Evolutionary conservation across 2,888 invertebrate species (phyloP), one percentile per base, ranked within the genome.

Genomic region (Julus scandinavius): DNA sequence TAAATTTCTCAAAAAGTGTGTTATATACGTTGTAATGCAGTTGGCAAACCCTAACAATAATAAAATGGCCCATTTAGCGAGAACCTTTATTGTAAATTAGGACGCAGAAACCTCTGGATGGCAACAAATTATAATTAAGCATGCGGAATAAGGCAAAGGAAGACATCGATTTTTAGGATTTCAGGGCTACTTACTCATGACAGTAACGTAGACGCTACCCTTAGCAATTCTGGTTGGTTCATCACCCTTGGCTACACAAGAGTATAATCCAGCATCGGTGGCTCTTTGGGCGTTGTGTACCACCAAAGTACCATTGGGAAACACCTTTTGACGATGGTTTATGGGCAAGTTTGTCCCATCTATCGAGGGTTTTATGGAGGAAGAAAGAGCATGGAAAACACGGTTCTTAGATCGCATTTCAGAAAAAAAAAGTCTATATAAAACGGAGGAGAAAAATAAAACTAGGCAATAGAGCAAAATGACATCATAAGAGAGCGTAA

Each of bases 201-300:
- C 92, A 63, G 90, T 90, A 83, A 93, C 91, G 89, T 90, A 91
- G 29, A 92, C 91, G 88, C 90, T 91, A 29, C 91, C 90, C 50
- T 90, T 90, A 90, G 91, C 91, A 15, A 91, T 91, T 83, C 91
- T 91, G 9, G 91, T 91, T 50, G 91, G 91, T 17, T 90, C 90
- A 17, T 90, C 90, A 90, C 92, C 92, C 84, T 89, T 90, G 0
- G 92, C 92, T 11, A 90, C 91, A 90, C 93, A 93, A n/a, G 91
- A 91, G 90, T 93, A 93, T 72, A 90, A 89, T 5, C 93, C 92
- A 29, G 91, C 91, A 89, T 93, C 93, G 54, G 91, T 90, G 29
- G 90, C 89, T 86, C 91, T 90, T 90, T 92, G 91, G 29, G 92
- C 92, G 86, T 91, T 91, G 63, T 91, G 90, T 6, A 93, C 91